Base-by-base conservation (phyloP, 1,140 invertebrate species). In the Schlechtendalia chinensis region DNA sequence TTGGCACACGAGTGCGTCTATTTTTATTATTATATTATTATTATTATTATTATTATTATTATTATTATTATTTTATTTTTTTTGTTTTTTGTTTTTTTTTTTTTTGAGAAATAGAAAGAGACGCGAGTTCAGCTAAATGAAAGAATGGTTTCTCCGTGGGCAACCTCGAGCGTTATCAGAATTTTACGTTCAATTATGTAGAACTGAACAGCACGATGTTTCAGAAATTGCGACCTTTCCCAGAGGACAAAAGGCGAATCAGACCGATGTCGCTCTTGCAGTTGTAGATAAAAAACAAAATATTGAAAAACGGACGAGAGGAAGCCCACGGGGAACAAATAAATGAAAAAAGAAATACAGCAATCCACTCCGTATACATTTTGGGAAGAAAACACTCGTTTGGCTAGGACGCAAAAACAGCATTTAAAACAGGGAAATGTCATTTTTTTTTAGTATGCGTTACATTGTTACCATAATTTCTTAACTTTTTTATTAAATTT, bases 51-150 rank as follows among this genome's bases (percentile, higher is more conserved):
- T n/a, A n/a, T n/a, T n/a, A n/a, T n/a, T n/a, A n/a, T n/a, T n/a
- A n/a, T n/a, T n/a, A n/a, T n/a, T n/a, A n/a, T n/a, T n/a, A 59
- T 59, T n/a, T n/a, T 24, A 59, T 27, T 59, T 24, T n/a, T n/a
- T n/a, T n/a, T n/a, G n/a, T n/a, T n/a, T n/a, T n/a, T n/a, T n/a
- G n/a, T n/a, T n/a, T n/a, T n/a, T n/a, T n/a, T n/a, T n/a, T n/a
- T n/a, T n/a, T n/a, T n/a, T n/a, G n/a, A n/a, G n/a, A n/a, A n/a
- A n/a, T n/a, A 59, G 22, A 14, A 59, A 59, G n/a, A n/a, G n/a
- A n/a, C n/a, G n/a, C 32, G 27, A 74, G 56, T 74, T 39, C 24
- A 17, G 53, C 45, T 54, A 56, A 74, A 54, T 24, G 71, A 56
- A 74, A 29, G 24, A 74, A 53, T 5, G 2, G 24, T 50, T 71